Evolutionary conservation across 1,140 invertebrate species (phyloP).

Genomic region (Leptinotarsa lineolata): DNA sequence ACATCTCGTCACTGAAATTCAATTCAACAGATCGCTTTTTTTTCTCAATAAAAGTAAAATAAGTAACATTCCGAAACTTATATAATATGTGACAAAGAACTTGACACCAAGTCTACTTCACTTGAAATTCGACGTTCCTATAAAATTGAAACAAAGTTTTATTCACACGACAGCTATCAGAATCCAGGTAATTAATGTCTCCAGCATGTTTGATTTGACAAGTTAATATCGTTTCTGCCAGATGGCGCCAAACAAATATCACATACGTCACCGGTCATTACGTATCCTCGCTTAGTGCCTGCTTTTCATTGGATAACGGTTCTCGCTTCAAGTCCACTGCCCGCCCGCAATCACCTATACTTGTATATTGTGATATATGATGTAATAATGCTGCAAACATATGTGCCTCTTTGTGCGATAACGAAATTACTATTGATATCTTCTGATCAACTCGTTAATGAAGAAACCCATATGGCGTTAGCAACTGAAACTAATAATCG

Average conservation of each 20-base stretch:
- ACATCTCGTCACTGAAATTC: too few species aligned
- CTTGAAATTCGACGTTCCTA: background rate
- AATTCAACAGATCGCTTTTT: too few species aligned
- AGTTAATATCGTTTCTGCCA: constrained; percentile 57
- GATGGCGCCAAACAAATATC: constrained; percentile 57
- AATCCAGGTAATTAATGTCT: constrained; percentile 54
- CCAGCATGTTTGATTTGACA: constrained; percentile 56
- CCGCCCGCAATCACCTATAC: constrained; percentile 54
- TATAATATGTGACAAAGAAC: too few species aligned
- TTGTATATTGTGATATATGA: constrained; percentile 55
- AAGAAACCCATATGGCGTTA: constrained; percentile 51
- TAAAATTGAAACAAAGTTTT: constrained; percentile 37
- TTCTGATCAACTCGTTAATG: constrained; percentile 53
- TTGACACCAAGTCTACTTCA: too few species aligned
- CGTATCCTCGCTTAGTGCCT: constrained; percentile 36
- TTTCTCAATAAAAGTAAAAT: too few species aligned
- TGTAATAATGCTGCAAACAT: constrained; percentile 56
- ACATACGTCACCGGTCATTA: constrained; percentile 56
- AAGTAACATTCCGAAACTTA: too few species aligned
- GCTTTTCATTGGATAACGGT: constrained; percentile 32
- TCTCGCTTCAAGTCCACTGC: constrained; percentile 42
- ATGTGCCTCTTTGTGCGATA: constrained; percentile 54
- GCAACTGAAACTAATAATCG: background rate
- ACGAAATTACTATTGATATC: constrained; percentile 55
- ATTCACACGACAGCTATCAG: constrained; percentile 45